Percentiles rank a stretch among this genome's conserved stretches.
These are phyloP conservation scores for Cottus gobio DNA, from an alignment of 2,113 vertebrate genomes.

Conservation along the genomic window DNA sequence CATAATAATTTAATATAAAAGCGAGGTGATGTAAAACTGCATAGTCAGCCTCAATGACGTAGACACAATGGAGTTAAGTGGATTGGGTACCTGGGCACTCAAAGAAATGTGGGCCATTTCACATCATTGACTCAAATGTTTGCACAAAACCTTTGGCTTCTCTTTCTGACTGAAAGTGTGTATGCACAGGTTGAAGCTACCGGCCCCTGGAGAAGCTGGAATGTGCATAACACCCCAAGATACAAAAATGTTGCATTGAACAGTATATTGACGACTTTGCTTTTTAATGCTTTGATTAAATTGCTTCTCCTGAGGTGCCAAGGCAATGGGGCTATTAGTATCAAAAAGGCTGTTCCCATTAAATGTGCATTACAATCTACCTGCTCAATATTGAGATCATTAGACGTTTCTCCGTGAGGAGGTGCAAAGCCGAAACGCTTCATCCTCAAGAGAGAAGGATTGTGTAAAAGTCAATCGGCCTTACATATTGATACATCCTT, in stretches of 20 bases:
- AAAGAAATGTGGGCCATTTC: neutral
- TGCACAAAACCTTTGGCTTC: neutral
- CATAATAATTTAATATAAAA: slow-evolving; percentile 33
- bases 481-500: neutral
- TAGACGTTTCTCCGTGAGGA: neutral
- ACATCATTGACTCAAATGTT: neutral
- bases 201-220: neutral
- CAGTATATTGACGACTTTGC: neutral
- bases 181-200: neutral
- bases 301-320: neutral
- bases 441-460: neutral
- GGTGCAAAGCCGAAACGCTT: neutral
- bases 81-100: neutral
- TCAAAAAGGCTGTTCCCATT: neutral
- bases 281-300: neutral
- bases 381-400: neutral
- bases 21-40: slow-evolving; percentile 11
- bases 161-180: neutral
- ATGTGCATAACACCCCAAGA: neutral
- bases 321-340: neutral
- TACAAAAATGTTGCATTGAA: neutral
- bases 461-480: neutral
- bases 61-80: slow-evolving; percentile 48
- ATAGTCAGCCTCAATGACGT: slow-evolving; percentile 38
- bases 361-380: neutral